phyloP scores from a whole-genome alignment of 2,113 vertebrate species.

The Poeciliopsis occidentalis region DNA sequence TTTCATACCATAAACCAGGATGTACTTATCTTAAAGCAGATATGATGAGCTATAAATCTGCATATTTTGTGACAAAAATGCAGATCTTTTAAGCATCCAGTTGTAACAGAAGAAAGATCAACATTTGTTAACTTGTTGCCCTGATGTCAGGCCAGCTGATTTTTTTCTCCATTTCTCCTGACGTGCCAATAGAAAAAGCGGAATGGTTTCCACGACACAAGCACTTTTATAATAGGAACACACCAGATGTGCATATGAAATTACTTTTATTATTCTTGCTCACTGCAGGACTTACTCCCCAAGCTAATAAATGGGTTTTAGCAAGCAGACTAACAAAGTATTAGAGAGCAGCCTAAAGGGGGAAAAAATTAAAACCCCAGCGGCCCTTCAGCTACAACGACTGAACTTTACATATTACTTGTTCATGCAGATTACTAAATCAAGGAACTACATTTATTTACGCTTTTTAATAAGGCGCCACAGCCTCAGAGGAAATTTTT shows the following conservation, averaged over 20 bases:
- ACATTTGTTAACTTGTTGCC: conserved; percentile 1
- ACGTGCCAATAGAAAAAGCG: neutral
- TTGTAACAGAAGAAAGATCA: neutral
- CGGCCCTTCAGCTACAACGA: conserved; percentile 45
- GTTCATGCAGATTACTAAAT: conserved; percentile 57
- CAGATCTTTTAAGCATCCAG: neutral
- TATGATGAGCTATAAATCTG: neutral
- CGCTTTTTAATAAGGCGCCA: conserved; percentile 64
- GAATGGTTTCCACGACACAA: conserved; percentile 3
- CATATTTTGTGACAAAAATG: neutral
- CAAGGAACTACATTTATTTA: conserved; percentile 62
- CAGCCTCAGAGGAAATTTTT: conserved; percentile 52
- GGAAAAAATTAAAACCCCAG: conserved; percentile 28
- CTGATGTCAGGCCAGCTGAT: neutral
- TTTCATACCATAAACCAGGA: neutral
- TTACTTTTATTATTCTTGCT: conserved; percentile 55
- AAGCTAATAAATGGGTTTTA: conserved; percentile 58
- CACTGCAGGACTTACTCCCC: conserved; percentile 50
- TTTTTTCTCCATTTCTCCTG: neutral
- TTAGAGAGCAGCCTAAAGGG: conserved; percentile 50
- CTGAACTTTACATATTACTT: conserved; percentile 60
- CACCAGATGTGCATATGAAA: conserved; percentile 42
- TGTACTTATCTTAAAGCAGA: neutral
- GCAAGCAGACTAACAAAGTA: conserved; percentile 53
- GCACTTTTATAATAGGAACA: conserved; percentile 43